Evolutionary conservation across 2,888 invertebrate species (phyloP).

Genomic region (Dimorphilus gyrociliatus): DNA sequence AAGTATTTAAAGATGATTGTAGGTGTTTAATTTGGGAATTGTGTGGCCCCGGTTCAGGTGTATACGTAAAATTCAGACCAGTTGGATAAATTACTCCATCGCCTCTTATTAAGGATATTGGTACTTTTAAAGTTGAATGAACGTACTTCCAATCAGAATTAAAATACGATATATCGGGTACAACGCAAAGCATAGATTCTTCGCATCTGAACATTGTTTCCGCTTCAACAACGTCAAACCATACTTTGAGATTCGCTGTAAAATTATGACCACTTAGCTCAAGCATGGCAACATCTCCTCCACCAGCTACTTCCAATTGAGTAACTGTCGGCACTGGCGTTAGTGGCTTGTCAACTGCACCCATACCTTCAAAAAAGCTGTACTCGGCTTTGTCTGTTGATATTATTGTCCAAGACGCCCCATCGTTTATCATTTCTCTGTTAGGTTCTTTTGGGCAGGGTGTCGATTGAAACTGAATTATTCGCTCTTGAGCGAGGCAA

Average conservation of each 20-base stretch:
- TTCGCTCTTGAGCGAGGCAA: slow-evolving; percentile 83
- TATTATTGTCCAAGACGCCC: slow-evolving; percentile 96
- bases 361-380: slow-evolving; percentile 93
- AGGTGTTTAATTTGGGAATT: too few species aligned
- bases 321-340: slow-evolving; percentile 87
- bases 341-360: slow-evolving; percentile 75
- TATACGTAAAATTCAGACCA: slow-evolving; percentile 83
- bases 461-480: slow-evolving; percentile 86
- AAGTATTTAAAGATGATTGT: too few species aligned
- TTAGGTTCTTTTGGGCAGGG: slow-evolving; percentile 84
- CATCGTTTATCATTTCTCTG: slow-evolving; percentile 95
- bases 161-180: slow-evolving; percentile 83
- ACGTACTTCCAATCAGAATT: slow-evolving; percentile 88
- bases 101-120: slow-evolving; percentile 76
- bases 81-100: slow-evolving; percentile 91
- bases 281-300: slow-evolving; percentile 83
- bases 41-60: too few species aligned
- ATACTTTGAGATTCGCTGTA: slow-evolving; percentile 67
- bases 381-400: slow-evolving; percentile 95
- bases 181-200: slow-evolving; percentile 81
- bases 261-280: slow-evolving; percentile 87
- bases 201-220: slow-evolving; percentile 78
- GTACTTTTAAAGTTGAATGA: slow-evolving; percentile 56
- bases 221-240: slow-evolving; percentile 91
- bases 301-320: slow-evolving; percentile 58